Base-by-base conservation (phyloP, 2,888 invertebrate genomes). In the Macropis europaea region DNA sequence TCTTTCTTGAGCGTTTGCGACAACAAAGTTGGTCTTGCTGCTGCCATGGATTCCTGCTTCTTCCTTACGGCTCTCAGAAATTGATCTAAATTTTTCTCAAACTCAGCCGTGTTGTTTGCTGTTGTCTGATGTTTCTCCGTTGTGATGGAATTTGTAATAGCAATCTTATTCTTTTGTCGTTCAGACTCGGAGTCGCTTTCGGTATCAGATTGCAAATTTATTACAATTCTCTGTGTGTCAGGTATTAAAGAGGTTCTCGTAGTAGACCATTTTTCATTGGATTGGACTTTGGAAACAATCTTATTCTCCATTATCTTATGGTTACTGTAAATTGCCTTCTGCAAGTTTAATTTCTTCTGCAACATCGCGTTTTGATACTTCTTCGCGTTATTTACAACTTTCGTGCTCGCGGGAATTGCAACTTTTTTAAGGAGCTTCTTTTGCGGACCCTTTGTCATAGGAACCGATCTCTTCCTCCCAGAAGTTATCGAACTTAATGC, bases 31-130 rank as follows among this genome's bases (percentile, higher is more conserved):
- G 68, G 61, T 62, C 74, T 81, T 13, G 64, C 43, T 2, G 74
- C 73, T 4, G 79, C 69, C 7, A 81, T 62, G n/a, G 82, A 78
- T 59, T 90, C 90, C 6, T 86, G 84, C 59, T 88, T 87, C 26
- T 86, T 86, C 22, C 90, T 74, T 15, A 83, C 85, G 24, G 87
- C 84, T 22, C 87, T 84, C 38, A 90, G 75, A 71, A 90, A 90
- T 54, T 86, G 83, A 15, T 86, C 89, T 2, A 90, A 81, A 15
- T 88, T 89, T 59, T 81, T 89, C 38, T 90, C 90, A 61, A 90
- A 90, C n/a, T 90, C 90, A 2, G 81, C 66, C 2, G 79, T 82
- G 0, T 86, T 82, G 52, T 66, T 61, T 70, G 79, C 24, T 64
- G 64, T 1, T 22, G 45, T 11, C 59, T 76, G 42, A 28, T 22